Base-by-base conservation (phyloP, 2,888 invertebrate genomes). In the Buathra laborator region DNA sequence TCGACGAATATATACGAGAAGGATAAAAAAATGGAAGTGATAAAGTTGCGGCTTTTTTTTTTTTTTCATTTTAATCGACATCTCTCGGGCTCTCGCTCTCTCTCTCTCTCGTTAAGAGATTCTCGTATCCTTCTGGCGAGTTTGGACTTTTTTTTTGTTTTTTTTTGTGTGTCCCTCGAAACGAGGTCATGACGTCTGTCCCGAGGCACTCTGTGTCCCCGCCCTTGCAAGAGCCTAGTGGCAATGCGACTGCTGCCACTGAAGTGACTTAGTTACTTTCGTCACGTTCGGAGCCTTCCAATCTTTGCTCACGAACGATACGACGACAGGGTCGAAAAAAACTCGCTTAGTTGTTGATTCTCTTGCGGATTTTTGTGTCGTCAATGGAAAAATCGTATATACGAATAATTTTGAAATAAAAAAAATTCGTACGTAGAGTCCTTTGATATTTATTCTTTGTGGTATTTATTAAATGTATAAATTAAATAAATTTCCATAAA, bases 171-270 rank as follows among this genome's bases (percentile, higher is more conserved):
- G 5, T n/a, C 64, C 37, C 43, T n/a, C 64, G 37, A 64, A 64
- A 64, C 37, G 64, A 64, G 64, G 64, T 64, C 64, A 64, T 64
- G 64, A 64, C 64, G 64, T 64, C 64, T 37, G 59, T 59, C 59
- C 59, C 59, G 59, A 59, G 59, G 59, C 19, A 19, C 59, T 53
- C 53, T 19, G 2, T 53, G n/a, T 37, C 37, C 37, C 53, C 53
- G 53, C 59, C 24, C 59, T 59, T 29, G 24, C 59, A 59, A 10
- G 19, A 12, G 37, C 37, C 59, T 12, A 29, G 59, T 24, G 59
- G 59, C 59, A 59, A 59, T 59, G 64, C 64, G 37, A 16, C 64
- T 64, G 37, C 64, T 43, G 37, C 64, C 37, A 12, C 64, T 64
- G 64, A 64, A 64, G 64, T 64, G 64, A 43, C 64, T 64, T 37